These are phyloP conservation scores for Dermolepida albohirtum DNA, from an alignment of 2,888 invertebrate species.

Conservation along the genomic window DNA sequence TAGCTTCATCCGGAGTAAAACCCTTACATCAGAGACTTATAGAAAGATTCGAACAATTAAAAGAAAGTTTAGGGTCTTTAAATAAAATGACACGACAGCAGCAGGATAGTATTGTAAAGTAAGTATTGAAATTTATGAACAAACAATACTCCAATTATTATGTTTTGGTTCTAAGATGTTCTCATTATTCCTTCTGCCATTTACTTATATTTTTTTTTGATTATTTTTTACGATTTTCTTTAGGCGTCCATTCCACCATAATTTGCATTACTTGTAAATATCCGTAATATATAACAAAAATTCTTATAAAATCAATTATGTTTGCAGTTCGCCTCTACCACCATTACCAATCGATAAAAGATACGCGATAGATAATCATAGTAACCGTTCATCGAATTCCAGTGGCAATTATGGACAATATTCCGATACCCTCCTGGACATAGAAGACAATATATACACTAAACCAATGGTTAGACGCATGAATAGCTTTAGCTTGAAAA, in stretches of 20 bases:
- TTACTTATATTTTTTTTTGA: no score
- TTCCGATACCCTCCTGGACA: conserved; percentile 61
- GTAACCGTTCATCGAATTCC: conserved; percentile 63
- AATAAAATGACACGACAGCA: conserved; percentile 75
- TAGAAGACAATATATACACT: conserved; percentile 75
- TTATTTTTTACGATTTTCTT: conserved; percentile 10
- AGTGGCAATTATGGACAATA: conserved; percentile 67
- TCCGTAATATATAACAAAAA: no score
- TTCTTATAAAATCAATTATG: neutral
- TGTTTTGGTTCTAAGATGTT: no score
- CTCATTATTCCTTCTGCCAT: no score
- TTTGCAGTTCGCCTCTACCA: conserved; percentile 80
- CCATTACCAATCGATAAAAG: conserved; percentile 80
- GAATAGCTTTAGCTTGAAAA: conserved; percentile 37
- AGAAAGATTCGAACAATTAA: conserved; percentile 87
- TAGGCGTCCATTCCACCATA: neutral
- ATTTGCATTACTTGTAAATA: no score
- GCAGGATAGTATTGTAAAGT: conserved; percentile 86
- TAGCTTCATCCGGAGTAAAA: conserved; percentile 90
- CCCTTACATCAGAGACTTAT: conserved; percentile 91
- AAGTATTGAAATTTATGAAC: conserved; percentile 61
- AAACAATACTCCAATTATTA: conserved; percentile 24
- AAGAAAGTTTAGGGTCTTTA: conserved; percentile 79
- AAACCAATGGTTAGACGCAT: conserved; percentile 71
- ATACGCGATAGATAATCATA: conserved; percentile 57